Evolutionary conservation across 2,113 vertebrate genomes (phyloP), one percentile per base, ranked within the genome.

Genomic region (Redunca redunca): DNA sequence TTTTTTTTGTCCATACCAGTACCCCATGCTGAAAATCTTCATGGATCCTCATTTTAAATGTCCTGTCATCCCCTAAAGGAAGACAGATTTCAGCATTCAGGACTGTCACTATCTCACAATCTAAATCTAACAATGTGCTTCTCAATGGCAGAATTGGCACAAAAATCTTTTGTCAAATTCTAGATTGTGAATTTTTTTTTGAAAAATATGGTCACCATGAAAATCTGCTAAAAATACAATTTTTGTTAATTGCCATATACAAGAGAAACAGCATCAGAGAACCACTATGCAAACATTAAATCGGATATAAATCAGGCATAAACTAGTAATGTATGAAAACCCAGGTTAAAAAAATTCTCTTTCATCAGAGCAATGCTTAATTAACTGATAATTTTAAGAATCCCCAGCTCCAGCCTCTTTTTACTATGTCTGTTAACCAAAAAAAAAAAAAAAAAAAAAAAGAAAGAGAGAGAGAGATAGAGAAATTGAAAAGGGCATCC

Each of bases 401-500:
- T 97, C 84, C 86, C 16, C 58, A 80, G 67, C 50, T 62, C 67
- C 19, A 91, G 78, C 78, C 19, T 85, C 55, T 91, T 95, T 96
- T 90, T 64, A 60, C 48, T 60, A 40, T 58, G n/a, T 85, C 88
- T 57, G 15, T 84, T 46, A 92, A 83, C 50, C 30, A 40, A 67
- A 80, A 80, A 40, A 74, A n/a, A 53, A n/a, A n/a, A n/a, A n/a
- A n/a, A n/a, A n/a, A 5, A 17, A 17, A 15, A 15, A 23, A 4
- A 26, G 0, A 53, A 0, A 23, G 0, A 57, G 0, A 60, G 11
- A 60, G 5, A 60, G 3, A 60, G 6, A 71, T 43, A 48, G 19
- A 97, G 84, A 81, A 95, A 83, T 62, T 80, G 57, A 57, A 96
- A 94, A 97, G 93, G 64, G 40, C 43, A 93, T 89, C 30, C 78